Percentiles rank a stretch among this genome's conserved stretches.
phyloP scores from a whole-genome alignment of 2,888 invertebrate genomes.

The Tipula vernalis region DNA sequence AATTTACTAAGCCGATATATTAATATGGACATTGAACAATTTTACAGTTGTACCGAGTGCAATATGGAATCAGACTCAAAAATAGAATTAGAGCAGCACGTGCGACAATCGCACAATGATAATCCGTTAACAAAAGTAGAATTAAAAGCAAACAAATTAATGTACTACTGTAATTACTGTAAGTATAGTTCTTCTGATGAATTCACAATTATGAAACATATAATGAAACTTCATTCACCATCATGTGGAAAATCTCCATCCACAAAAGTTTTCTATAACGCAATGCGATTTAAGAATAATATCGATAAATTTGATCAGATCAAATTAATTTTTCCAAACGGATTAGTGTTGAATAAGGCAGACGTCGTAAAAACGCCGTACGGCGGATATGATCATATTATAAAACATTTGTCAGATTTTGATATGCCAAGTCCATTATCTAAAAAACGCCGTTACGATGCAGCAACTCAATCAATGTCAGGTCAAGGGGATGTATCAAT shows the following conservation, averaged over 20 bases:
- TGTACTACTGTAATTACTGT: not conserved
- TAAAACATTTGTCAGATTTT: not conserved
- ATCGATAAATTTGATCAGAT: constrained; percentile 17
- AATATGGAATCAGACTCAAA: not conserved
- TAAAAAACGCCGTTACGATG: not conserved
- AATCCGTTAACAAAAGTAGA: not conserved
- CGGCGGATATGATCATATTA: constrained; percentile 17
- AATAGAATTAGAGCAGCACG: not conserved
- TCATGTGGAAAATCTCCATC: not conserved
- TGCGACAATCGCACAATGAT: not conserved
- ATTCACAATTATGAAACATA: not conserved
- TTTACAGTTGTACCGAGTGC: not conserved
- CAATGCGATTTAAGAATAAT: not conserved
- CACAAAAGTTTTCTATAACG: not conserved
- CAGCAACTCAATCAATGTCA: not conserved
- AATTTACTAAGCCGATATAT: not conserved
- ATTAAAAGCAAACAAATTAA: not conserved
- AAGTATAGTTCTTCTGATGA: not conserved
- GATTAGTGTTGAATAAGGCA: constrained; percentile 25
- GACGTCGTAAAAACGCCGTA: constrained; percentile 22
- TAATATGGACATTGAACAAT: not conserved
- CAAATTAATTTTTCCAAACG: constrained; percentile 27
- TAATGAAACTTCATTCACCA: not conserved
- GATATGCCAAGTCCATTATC: not conserved
- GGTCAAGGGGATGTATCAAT: not conserved